Percentiles rank a stretch among this genome's conserved stretches.
Conservation (phyloP, 2,797 vertebrate genomes). For the Taenioides sp. region DNA sequence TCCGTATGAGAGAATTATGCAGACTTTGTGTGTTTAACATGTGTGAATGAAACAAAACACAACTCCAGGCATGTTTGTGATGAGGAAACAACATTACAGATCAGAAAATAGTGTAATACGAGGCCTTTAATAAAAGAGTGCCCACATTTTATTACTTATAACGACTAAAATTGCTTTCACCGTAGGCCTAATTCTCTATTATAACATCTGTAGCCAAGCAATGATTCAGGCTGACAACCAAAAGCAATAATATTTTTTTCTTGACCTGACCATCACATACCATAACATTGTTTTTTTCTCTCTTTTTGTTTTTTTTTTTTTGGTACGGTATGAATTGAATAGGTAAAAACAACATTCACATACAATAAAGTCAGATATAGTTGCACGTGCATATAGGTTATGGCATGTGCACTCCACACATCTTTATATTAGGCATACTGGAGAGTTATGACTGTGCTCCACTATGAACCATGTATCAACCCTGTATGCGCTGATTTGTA, state of each 20-base stretch:
- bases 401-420: not conserved
- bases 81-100: no score
- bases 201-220: not conserved
- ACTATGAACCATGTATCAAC: not conserved
- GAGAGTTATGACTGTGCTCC: constrained; percentile 1
- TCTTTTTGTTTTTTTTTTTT: not conserved
- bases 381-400: not conserved
- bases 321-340: not conserved
- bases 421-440: not conserved
- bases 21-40: no score
- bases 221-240: not conserved
- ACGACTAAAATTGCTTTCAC: no score
- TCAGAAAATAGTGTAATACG: no score
- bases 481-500: constrained; percentile 9
- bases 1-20: no score
- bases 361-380: not conserved
- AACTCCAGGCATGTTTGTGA: no score
- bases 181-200: not conserved
- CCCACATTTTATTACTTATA: no score
- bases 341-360: not conserved
- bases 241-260: not conserved
- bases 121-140: no score
- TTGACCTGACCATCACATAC: not conserved
- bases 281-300: not conserved
- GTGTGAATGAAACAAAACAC: no score